Conservation (phyloP, 2,797 vertebrate genomes). For the Acrossocheilus wenchowensis region DNA sequence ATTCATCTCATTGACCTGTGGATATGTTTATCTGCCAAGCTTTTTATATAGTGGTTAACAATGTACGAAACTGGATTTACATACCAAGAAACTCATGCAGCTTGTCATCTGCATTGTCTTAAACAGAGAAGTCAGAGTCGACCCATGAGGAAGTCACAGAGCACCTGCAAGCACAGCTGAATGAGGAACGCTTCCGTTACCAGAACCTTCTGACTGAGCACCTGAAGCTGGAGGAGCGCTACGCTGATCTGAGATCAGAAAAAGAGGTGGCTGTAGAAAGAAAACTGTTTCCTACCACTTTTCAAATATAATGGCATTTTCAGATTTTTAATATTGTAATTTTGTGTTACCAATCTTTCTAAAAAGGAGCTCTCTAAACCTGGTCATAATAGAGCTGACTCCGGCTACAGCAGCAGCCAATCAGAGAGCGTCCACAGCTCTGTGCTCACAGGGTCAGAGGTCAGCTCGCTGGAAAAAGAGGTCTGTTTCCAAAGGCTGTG, state of each 20-base stretch:
- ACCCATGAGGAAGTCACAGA: constrained; percentile 81
- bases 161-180: constrained; percentile 86
- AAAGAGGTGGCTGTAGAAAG: constrained; percentile 71
- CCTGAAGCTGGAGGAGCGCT: constrained; percentile 88
- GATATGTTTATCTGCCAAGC: neutral
- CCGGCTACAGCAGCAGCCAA: constrained; percentile 89
- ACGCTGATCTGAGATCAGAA: constrained; percentile 89
- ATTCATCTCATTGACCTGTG: neutral
- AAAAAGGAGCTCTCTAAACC: constrained; percentile 81
- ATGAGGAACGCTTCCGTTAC: constrained; percentile 88
- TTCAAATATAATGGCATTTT: neutral
- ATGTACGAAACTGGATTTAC: neutral
- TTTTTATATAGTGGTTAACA: neutral
- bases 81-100: neutral
- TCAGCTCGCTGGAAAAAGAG: constrained; percentile 79
- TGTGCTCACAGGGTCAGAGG: constrained; percentile 84
- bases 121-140: constrained; percentile 82
- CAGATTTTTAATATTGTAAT: neutral
- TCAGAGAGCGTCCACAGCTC: constrained; percentile 88
- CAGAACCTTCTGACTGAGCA: constrained; percentile 94
- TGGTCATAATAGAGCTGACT: constrained; percentile 85
- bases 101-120: neutral
- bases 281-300: neutral
- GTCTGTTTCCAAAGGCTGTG: constrained; percentile 66
- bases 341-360: neutral